phyloP scores from a whole-genome alignment of 2,888 invertebrate genomes.

The Agrypnus murinus region DNA sequence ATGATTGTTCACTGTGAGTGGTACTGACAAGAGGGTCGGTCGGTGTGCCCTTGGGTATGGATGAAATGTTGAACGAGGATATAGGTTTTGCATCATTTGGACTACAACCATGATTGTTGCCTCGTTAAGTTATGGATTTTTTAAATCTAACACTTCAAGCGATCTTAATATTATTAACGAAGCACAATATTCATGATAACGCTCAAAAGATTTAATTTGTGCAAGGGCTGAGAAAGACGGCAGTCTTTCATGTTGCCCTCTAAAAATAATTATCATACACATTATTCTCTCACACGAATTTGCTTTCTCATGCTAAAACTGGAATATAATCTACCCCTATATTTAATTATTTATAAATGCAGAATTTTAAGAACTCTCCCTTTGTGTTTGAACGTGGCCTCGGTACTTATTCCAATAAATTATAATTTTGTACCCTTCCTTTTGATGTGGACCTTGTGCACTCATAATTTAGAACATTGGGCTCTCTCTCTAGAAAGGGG shows the following conservation, averaged over 20 bases:
- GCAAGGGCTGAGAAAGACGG: conserved; percentile 31
- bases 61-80: background rate
- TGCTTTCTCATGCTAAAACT: conserved; percentile 48
- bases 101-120: no score
- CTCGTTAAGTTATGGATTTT: no score
- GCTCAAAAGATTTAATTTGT: conserved; percentile 31
- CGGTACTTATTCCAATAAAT: conserved; percentile 51
- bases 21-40: conserved; percentile 5
- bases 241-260: conserved; percentile 29
- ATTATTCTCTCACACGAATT: conserved; percentile 52
- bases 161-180: background rate
- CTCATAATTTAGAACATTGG: conserved; percentile 62
- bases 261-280: conserved; percentile 41
- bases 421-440: conserved; percentile 53
- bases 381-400: conserved; percentile 46
- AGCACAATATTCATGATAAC: conserved; percentile 27
- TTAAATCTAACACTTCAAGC: no score
- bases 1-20: conserved; percentile 4
- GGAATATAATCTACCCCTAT: conserved; percentile 49
- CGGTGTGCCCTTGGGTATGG: conserved; percentile 11
- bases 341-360: conserved; percentile 53
- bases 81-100: no score
- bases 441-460: conserved; percentile 57
- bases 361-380: conserved; percentile 52
- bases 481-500: conserved; percentile 59